A percentile compares a stretch with the other conserved stretches of the same genome.
Conservation (phyloP, 2,113 vertebrate genomes). For the Panthera leo region DNA sequence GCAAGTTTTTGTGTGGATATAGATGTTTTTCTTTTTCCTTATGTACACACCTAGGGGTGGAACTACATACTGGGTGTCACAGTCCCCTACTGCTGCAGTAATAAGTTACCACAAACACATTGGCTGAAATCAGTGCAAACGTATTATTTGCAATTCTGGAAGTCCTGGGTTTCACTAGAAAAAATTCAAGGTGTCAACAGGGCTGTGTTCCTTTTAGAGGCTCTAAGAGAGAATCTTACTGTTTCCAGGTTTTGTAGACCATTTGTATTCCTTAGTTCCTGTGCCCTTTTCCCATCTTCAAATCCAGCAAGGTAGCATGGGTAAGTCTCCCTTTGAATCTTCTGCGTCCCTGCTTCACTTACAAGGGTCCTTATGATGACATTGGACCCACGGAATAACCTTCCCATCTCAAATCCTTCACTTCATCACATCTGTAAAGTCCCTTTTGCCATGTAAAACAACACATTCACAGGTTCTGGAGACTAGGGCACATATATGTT, state of each 20-base stretch:
- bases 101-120: background rate
- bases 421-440: background rate
- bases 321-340: background rate
- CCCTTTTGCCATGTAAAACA: background rate
- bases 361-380: background rate
- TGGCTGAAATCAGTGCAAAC: background rate
- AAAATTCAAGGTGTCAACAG: background rate
- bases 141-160: background rate
- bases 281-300: background rate
- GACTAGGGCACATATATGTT: background rate
- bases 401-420: background rate
- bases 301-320: background rate
- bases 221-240: background rate
- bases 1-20: background rate
- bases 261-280: background rate
- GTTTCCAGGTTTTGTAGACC: background rate
- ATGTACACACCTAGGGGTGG: background rate
- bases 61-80: too few relatives aligned
- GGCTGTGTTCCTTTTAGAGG: background rate
- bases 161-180: background rate
- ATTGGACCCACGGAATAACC: background rate
- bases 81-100: background rate
- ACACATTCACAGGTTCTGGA: background rate
- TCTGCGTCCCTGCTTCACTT: background rate
- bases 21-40: background rate